phyloP scores from a whole-genome alignment of 2,113 vertebrate species.

The Laticauda colubrina region DNA sequence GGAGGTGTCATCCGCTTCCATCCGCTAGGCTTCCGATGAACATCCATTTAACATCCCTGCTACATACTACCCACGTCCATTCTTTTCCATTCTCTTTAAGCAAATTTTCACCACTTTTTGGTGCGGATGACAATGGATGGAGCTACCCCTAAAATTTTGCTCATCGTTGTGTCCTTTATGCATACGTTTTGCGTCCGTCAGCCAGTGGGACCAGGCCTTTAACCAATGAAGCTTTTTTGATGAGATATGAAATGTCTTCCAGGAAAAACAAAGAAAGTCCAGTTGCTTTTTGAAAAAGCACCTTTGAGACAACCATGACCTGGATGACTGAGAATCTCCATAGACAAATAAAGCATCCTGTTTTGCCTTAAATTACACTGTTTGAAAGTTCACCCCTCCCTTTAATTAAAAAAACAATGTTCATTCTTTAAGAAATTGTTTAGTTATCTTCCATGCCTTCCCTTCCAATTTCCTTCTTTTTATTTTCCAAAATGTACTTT shows the following conservation, averaged over 20 bases:
- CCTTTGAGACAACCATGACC: background rate
- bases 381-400: background rate
- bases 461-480: background rate
- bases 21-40: too few relatives aligned
- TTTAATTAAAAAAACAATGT: background rate
- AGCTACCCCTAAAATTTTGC: too few relatives aligned
- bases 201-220: background rate
- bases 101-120: too few relatives aligned
- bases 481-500: background rate
- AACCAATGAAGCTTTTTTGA: background rate
- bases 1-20: too few relatives aligned
- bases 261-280: background rate
- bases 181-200: too few relatives aligned
- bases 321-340: background rate
- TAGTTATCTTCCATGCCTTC: background rate
- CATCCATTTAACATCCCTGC: too few relatives aligned
- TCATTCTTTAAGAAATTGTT: background rate
- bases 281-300: background rate
- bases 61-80: too few relatives aligned
- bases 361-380: background rate
- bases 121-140: too few relatives aligned
- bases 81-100: too few relatives aligned
- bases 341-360: background rate
- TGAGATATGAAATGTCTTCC: background rate
- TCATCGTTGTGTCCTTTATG: too few relatives aligned